A percentile compares a stretch with the other conserved stretches of the same genome.
phyloP scores from a whole-genome alignment of 92 coral and sea anemone species.

The Zoanthus sociatus region DNA sequence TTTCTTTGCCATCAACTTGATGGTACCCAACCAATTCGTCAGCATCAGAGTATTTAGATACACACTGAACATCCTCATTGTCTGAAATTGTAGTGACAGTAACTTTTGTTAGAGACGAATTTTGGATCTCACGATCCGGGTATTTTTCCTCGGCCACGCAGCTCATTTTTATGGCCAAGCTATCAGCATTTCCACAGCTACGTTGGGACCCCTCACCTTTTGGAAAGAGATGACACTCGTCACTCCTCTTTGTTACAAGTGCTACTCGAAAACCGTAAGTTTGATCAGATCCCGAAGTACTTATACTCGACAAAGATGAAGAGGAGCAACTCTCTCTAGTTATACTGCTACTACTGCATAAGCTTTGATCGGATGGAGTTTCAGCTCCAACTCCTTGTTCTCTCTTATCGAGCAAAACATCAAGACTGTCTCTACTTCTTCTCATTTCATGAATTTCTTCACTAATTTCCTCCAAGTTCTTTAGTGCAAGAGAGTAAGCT shows the following conservation, averaged over 20 bases:
- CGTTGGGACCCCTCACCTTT: not conserved
- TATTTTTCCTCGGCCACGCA: not conserved
- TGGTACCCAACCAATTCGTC: not conserved
- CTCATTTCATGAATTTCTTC: slow-evolving; percentile 97
- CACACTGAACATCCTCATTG: not conserved
- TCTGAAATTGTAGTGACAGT: not conserved
- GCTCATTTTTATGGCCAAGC: not conserved
- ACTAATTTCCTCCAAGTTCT: slow-evolving; percentile 90
- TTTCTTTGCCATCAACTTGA: slow-evolving; percentile 6
- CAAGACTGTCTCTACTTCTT: slow-evolving; percentile 76
- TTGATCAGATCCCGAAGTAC: slow-evolving; percentile 4
- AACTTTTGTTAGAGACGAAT: not conserved
- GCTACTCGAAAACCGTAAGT: slow-evolving; percentile 16
- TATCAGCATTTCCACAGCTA: not conserved
- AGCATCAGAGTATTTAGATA: not conserved
- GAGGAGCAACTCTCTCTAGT: not conserved
- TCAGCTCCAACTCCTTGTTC: slow-evolving; percentile 99
- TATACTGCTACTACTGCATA: slow-evolving; percentile 14
- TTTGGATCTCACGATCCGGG: not conserved
- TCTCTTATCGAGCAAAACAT: slow-evolving; percentile 70
- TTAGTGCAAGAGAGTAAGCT: slow-evolving; percentile 83
- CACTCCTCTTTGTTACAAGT: slow-evolving; percentile 6
- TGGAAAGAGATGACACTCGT: not conserved
- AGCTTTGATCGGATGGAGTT: slow-evolving; percentile 61
- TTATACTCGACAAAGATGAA: slow-evolving; percentile 21